Evolutionary conservation across 2,113 vertebrate species (phyloP).

Genomic region (Narcine bancroftii): DNA sequence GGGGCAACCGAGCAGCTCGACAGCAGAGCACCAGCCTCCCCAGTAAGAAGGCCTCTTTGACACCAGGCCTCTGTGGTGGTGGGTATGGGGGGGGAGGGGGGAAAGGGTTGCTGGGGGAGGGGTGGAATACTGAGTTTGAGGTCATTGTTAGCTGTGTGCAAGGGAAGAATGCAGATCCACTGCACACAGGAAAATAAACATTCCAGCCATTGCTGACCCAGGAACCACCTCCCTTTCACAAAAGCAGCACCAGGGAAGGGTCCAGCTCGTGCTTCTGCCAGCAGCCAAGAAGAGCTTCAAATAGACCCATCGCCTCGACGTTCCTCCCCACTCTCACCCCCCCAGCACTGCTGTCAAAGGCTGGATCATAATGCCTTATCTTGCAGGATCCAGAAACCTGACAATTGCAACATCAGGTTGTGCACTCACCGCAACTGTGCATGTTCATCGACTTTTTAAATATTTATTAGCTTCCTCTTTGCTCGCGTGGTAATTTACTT

Average conservation of each 20-base stretch:
- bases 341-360: neutral
- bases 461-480: too few relatives aligned
- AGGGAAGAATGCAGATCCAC: neutral
- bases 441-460: too few relatives aligned
- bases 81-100: neutral
- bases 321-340: neutral
- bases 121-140: neutral
- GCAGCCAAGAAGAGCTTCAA: neutral
- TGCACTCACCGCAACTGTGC: too few relatives aligned
- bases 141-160: conserved; percentile 13
- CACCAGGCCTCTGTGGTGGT: neutral
- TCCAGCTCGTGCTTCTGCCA: neutral
- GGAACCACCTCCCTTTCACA: too few relatives aligned
- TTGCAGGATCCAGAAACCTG: neutral
- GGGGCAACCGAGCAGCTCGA: neutral
- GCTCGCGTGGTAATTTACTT: too few relatives aligned
- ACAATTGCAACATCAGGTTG: too few relatives aligned
- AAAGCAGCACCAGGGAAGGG: too few relatives aligned
- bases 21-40: neutral
- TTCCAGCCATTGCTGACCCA: neutral
- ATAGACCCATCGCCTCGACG: neutral
- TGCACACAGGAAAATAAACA: neutral
- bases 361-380: neutral
- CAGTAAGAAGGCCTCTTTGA: neutral
- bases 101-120: neutral